Evolutionary conservation across 2,888 invertebrate species (phyloP).

Genomic region (Pherbina coryleti): DNA sequence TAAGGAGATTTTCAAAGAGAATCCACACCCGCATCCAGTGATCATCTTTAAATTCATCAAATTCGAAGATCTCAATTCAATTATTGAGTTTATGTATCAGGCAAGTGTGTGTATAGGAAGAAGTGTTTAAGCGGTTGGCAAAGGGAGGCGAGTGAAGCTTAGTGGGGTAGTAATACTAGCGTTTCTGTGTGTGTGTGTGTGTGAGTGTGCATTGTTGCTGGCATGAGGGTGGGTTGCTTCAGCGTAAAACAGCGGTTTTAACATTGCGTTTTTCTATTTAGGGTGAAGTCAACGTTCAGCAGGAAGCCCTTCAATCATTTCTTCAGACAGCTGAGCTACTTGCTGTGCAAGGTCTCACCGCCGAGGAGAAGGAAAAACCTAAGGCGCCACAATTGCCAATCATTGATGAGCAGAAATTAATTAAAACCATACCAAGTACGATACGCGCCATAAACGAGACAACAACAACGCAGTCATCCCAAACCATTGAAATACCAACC

Average conservation of each 20-base stretch:
- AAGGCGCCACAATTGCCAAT: conserved; percentile 60
- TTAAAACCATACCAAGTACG: conserved; percentile 68
- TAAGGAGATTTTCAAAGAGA: conserved; percentile 79
- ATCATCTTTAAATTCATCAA: conserved; percentile 85
- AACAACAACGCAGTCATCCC: conserved; percentile 57
- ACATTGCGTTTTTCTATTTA: conserved; percentile 52
- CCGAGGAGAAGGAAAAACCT: conserved; percentile 69
- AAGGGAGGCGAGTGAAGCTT: background rate
- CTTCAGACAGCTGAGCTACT: conserved; percentile 82
- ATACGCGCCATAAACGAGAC: conserved; percentile 64
- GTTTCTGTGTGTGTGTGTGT: background rate
- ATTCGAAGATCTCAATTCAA: conserved; percentile 81
- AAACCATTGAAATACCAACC: conserved; percentile 66
- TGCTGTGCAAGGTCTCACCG: conserved; percentile 81
- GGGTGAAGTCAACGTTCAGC: conserved; percentile 85
- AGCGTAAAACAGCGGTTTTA: background rate
- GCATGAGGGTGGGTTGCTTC: conserved; percentile 1
- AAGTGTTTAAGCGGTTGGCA: background rate
- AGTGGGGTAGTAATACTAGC: background rate
- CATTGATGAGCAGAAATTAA: conserved; percentile 65
- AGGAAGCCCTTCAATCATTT: conserved; percentile 83
- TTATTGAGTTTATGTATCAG: conserved; percentile 85
- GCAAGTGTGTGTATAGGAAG: conserved; percentile 50
- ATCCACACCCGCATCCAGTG: conserved; percentile 84
- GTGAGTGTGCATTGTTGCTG: background rate